These are phyloP conservation scores for Pachycephala philippinensis DNA, from an alignment of 2,113 vertebrate genomes.

Conservation along the genomic window DNA sequence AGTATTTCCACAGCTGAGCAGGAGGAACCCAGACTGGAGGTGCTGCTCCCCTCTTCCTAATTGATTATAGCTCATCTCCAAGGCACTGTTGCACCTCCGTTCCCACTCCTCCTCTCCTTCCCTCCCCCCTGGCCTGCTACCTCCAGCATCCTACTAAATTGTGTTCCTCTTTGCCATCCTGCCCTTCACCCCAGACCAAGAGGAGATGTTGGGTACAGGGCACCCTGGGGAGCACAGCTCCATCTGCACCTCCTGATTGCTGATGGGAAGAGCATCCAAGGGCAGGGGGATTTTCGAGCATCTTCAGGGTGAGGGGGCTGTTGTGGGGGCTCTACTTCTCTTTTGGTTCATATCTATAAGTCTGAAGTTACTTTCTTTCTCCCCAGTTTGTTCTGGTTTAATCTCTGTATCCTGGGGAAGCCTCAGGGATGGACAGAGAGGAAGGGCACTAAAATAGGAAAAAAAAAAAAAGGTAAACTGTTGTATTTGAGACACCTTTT, in stretches of 20 bases:
- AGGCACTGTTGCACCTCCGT: not conserved
- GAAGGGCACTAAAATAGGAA: not conserved
- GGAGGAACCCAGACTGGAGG: not conserved
- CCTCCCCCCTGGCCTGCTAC: not conserved
- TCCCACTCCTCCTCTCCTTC: not conserved
- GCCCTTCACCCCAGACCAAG: not conserved
- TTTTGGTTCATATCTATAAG: not conserved
- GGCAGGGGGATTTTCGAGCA: not conserved
- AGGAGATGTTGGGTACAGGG: not conserved
- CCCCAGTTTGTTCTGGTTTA: not conserved
- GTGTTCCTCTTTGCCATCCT: not conserved
- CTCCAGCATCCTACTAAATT: not conserved
- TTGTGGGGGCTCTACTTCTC: not conserved
- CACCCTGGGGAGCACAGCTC: not conserved
- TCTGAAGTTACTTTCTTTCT: not conserved
- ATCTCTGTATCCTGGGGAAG: not conserved
- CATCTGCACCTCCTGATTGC: not conserved
- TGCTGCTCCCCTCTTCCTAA: not conserved
- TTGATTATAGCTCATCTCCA: rapidly evolving
- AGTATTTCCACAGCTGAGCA: not conserved
- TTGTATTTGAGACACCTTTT: not conserved
- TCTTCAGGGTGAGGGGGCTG: not conserved
- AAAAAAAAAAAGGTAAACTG: not conserved
- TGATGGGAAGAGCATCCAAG: not conserved
- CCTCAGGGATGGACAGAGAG: not conserved